phyloP scores from a whole-genome alignment of 2,113 vertebrate species.

The Bucco capensis region DNA sequence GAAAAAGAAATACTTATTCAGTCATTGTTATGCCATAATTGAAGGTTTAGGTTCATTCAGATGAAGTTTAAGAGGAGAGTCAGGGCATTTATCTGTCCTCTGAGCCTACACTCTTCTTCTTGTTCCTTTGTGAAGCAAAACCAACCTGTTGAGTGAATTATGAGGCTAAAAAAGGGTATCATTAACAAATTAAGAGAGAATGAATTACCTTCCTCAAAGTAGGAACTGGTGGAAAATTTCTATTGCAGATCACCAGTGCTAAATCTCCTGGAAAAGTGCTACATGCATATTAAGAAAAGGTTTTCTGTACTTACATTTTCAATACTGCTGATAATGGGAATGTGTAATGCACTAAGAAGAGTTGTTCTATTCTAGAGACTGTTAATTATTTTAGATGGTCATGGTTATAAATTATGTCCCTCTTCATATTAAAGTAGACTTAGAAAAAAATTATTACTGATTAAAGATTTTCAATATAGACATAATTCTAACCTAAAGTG shows the following conservation, averaged over 20 bases:
- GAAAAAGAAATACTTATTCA: not conserved
- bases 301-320: not conserved
- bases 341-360: not conserved
- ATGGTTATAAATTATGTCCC: not conserved
- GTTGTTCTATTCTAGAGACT: not conserved
- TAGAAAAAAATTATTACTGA: not conserved
- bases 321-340: not conserved
- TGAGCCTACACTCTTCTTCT: not conserved
- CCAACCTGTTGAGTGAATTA: not conserved
- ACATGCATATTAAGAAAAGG: not conserved
- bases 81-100: not conserved
- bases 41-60: not conserved
- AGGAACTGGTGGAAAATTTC: not conserved
- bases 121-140: not conserved
- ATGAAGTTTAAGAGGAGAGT: not conserved
- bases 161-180: not conserved
- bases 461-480: not conserved
- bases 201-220: not conserved
- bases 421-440: not conserved
- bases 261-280: not conserved
- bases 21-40: not conserved
- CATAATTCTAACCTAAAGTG: not conserved
- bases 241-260: not conserved
- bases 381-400: not conserved
- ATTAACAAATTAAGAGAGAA: not conserved